phyloP scores from a whole-genome alignment of 2,797 vertebrate species.

The Rachycentron canadum region DNA sequence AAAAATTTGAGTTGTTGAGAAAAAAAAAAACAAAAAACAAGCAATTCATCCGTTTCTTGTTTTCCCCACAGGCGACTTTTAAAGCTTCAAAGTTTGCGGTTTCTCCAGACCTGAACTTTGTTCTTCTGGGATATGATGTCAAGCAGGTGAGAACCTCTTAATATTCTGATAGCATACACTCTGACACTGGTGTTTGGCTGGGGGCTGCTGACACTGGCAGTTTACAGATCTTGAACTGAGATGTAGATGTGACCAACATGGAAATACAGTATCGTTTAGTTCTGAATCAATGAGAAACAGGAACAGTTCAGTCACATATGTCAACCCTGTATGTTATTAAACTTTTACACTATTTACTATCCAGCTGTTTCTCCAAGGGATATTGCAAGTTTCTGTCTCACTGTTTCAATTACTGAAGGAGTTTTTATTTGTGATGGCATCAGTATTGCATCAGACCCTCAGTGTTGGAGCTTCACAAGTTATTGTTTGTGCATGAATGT shows the following conservation, averaged over 20 bases:
- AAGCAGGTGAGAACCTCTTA: constrained; percentile 77
- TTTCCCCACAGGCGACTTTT: constrained; percentile 77
- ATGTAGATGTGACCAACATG: constrained; percentile 8
- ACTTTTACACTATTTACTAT: background rate
- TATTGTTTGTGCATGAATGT: background rate
- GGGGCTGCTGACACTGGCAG: background rate
- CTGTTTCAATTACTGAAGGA: background rate
- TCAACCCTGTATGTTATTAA: background rate
- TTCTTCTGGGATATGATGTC: constrained; percentile 84
- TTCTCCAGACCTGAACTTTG: constrained; percentile 84
- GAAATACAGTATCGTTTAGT: background rate
- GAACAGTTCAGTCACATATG: background rate
- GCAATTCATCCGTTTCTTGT: background rate
- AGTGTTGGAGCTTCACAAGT: background rate
- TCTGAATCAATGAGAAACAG: background rate
- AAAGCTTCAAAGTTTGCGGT: constrained; percentile 83
- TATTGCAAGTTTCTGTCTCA: background rate
- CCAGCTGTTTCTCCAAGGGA: background rate
- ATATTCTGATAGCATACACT: constrained; percentile 10
- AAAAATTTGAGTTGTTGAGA: background rate
- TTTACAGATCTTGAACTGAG: constrained; percentile 34
- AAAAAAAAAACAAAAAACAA: too few species aligned
- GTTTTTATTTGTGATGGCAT: background rate
- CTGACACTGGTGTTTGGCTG: constrained; percentile 9
- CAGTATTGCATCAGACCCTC: background rate